These are phyloP conservation scores for Sisyra terminalis DNA, from an alignment of 2,888 invertebrate genomes.

Conservation along the genomic window DNA sequence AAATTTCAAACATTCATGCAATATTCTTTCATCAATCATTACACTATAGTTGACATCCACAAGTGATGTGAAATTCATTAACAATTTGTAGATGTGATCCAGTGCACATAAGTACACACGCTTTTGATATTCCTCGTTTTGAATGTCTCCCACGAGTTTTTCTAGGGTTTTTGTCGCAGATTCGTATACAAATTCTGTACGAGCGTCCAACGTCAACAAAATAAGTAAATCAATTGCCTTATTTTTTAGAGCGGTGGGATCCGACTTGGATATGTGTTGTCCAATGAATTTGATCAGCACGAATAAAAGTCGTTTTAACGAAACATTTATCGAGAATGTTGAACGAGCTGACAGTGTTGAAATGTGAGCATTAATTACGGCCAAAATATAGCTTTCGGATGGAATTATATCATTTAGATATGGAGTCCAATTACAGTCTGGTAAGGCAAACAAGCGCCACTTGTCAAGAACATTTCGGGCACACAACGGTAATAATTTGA, in stretches of 20 bases:
- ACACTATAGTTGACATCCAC: conserved; percentile 15
- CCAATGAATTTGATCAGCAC: conserved; percentile 46
- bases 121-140: conserved; percentile 47
- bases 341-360: conserved; percentile 42
- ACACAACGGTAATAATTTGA: conserved; percentile 5
- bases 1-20: conserved; percentile 58
- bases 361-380: conserved; percentile 50
- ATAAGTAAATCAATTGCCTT: conserved; percentile 52
- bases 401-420: conserved; percentile 66
- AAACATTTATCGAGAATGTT: conserved; percentile 39
- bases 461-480: conserved; percentile 5
- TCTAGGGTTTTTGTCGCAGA: conserved; percentile 43
- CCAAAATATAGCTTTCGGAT: conserved; percentile 66
- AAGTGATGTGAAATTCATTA: conserved; percentile 39
- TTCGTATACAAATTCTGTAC: conserved; percentile 57
- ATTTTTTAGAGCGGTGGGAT: conserved; percentile 42
- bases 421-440: conserved; percentile 25
- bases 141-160: conserved; percentile 41
- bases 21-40: conserved; percentile 39
- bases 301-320: conserved; percentile 45
- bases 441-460: conserved; percentile 4
- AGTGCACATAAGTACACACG: conserved; percentile 46
- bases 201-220: conserved; percentile 58
- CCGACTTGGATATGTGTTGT: conserved; percentile 41
- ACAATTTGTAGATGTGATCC: conserved; percentile 47